Conservation (phyloP, 2,888 invertebrate species). For the Marronus borbonicus region DNA sequence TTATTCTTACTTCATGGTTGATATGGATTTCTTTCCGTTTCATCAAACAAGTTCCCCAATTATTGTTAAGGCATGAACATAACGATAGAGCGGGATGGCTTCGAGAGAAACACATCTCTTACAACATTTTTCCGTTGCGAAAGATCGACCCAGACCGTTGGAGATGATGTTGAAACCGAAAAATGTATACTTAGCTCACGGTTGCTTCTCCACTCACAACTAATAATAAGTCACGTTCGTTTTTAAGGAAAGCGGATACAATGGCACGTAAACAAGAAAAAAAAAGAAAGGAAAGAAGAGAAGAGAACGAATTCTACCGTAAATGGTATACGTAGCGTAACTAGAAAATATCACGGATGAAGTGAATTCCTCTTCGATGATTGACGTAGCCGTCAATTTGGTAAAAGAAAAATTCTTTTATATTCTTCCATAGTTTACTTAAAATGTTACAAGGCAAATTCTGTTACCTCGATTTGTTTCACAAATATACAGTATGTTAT, state of each 20-base stretch:
- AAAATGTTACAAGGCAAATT: background rate
- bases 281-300: background rate
- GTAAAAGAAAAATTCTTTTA: background rate
- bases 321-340: slow-evolving; percentile 10
- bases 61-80: slow-evolving; percentile 11
- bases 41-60: slow-evolving; percentile 32
- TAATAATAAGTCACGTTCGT: slow-evolving; percentile 26
- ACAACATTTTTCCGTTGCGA: slow-evolving; percentile 38
- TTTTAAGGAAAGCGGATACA: slow-evolving; percentile 33
- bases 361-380: slow-evolving; percentile 8
- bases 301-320: slow-evolving; percentile 2
- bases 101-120: slow-evolving; percentile 24
- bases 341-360: slow-evolving; percentile 10
- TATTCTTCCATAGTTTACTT: background rate
- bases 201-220: background rate
- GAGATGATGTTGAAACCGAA: slow-evolving; percentile 30
- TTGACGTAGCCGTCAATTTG: background rate
- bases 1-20: slow-evolving; percentile 30
- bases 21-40: slow-evolving; percentile 35
- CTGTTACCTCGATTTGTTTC: too few species aligned
- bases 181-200: slow-evolving; percentile 9
- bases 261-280: slow-evolving; percentile 16
- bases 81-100: slow-evolving; percentile 15
- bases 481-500: too few species aligned
- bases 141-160: slow-evolving; percentile 19